Base-by-base conservation (phyloP, 1,140 invertebrate genomes). In the Diachasma alloeum region DNA sequence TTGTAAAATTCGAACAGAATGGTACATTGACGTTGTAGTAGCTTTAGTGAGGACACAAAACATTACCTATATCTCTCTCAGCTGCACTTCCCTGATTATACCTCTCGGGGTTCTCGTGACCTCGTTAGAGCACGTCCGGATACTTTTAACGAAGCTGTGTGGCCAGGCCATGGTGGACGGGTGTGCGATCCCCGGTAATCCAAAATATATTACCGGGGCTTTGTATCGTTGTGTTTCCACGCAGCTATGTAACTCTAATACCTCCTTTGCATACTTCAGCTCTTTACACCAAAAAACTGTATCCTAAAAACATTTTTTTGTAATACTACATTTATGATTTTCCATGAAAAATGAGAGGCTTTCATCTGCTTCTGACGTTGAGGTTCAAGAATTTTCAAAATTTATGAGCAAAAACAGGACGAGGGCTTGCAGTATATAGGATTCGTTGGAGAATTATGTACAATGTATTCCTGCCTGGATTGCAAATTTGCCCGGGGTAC, bases 151-250 rank as follows among this genome's bases (percentile, higher is more conserved):
- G 83, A 86, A 81, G 70, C 81, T 80, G 79, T 79, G 81, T 81
- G 76, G 75, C 71, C 36, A 69, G 59, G 48, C 48, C n/a, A 9
- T n/a, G 17, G 6, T 59, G 19, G 26, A 36, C 66, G 24, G 69
- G 24, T 53, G 66, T 63, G 63, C 39, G 22, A 73, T 37, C 31
- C 70, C 74, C 76, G 84, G 82, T 87, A 88, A 87, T 88, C 85
- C 83, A 86, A 87, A 88, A 87, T 88, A 87, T 87, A 87, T 87
- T 86, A 87, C 84, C 70, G 73, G 74, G 77, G 84, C 85, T 87
- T 87, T 85, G 84, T 88, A 86, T 79, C 84, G 87, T 86, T 87
- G 84, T 87, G 82, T 79, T 63, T 36, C 36, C 13, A 31, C 59
- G 9, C 10, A n/a, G 9, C 24, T 36, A 66, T 66, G 24, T 31